Evolutionary conservation across 2,113 vertebrate species (phyloP).

Genomic region (Phaetusa simplex): DNA sequence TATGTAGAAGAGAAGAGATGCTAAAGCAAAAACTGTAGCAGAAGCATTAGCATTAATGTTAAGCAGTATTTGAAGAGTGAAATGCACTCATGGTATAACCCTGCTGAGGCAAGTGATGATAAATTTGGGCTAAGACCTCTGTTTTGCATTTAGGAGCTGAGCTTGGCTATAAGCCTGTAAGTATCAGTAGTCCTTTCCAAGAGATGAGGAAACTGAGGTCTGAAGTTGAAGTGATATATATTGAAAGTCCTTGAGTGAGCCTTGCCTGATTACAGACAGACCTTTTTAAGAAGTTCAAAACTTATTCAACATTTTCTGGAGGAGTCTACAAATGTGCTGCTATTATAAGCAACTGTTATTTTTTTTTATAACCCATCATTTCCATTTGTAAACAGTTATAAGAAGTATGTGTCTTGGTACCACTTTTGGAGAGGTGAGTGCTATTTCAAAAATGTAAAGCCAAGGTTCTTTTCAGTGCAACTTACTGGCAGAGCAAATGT

Average conservation of each 20-base stretch:
- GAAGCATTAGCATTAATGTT: not conserved
- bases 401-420: not conserved
- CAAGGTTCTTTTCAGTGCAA: not conserved
- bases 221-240: not conserved
- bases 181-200: not conserved
- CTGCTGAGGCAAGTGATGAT: not conserved
- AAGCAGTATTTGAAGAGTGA: not conserved
- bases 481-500: not conserved
- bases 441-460: slow-evolving; percentile 3
- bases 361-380: not conserved
- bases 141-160: slow-evolving; percentile 9
- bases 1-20: not conserved
- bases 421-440: not conserved
- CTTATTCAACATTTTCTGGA: not conserved
- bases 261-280: not conserved
- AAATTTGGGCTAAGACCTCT: slow-evolving; percentile 11
- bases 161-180: not conserved
- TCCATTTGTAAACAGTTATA: not conserved
- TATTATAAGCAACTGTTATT: not conserved
- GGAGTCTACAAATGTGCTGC: not conserved
- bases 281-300: not conserved
- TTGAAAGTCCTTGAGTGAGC: not conserved
- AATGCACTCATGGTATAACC: not conserved
- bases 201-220: not conserved
- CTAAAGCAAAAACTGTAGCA: not conserved